phyloP scores from a whole-genome alignment of 2,888 invertebrate genomes.

The Slavum lentiscoides region DNA sequence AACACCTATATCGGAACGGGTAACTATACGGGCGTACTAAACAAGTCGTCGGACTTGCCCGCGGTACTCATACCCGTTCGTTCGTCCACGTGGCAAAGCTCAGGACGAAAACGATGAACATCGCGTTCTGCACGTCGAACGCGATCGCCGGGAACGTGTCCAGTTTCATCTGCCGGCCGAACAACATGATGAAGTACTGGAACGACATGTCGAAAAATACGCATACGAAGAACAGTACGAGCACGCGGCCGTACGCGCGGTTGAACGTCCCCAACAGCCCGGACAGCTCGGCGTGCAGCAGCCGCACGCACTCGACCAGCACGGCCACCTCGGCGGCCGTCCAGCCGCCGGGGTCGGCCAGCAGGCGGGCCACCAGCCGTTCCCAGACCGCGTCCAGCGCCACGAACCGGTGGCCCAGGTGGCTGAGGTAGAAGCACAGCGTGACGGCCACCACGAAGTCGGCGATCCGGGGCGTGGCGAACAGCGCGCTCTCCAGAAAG shows the following conservation, averaged over 20 bases:
- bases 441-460: not conserved
- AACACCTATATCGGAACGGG: too few relatives aligned
- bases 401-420: not conserved
- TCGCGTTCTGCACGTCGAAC: not conserved
- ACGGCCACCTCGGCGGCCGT: not conserved
- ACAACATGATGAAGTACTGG: not conserved
- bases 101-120: not conserved
- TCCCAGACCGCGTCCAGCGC: not conserved
- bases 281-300: constrained; percentile 11
- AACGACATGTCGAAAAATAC: not conserved
- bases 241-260: not conserved
- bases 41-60: too few relatives aligned
- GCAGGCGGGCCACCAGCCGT: not conserved
- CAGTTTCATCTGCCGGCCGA: not conserved
- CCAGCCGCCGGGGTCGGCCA: not conserved
- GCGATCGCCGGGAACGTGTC: not conserved
- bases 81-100: not conserved
- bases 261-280: not conserved
- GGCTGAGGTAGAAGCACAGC: not conserved
- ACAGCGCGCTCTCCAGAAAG: not conserved
- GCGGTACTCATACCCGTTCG: not conserved
- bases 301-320: not conserved
- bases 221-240: not conserved
- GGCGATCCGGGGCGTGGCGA: not conserved
- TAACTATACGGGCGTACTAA: too few relatives aligned